Evolutionary conservation across 2,113 vertebrate species (phyloP).

Genomic region (Corythoichthys intestinalis): DNA sequence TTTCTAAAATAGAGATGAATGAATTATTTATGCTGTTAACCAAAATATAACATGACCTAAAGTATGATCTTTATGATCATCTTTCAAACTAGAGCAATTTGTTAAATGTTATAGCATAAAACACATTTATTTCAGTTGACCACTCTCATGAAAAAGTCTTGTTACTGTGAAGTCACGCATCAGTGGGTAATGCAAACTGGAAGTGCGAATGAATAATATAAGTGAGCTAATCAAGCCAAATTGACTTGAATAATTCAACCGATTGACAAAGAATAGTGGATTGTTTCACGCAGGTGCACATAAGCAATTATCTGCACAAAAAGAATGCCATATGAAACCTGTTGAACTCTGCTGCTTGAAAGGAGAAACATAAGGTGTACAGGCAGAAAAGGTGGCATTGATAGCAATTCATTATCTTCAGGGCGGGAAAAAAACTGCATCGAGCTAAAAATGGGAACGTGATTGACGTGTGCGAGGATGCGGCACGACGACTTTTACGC

Average conservation of each 20-base stretch:
- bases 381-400: constrained; percentile 16
- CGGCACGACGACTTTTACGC: constrained; percentile 9
- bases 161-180: background rate
- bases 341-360: constrained; percentile 19
- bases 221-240: background rate
- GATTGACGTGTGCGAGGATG: constrained; percentile 20
- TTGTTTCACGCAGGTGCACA: background rate
- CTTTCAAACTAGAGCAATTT: too few species aligned
- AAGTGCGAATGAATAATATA: background rate
- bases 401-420: constrained; percentile 31
- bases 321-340: constrained; percentile 5
- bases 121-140: too few species aligned
- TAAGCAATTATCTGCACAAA: background rate
- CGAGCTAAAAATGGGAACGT: constrained; percentile 43
- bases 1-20: too few species aligned
- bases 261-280: background rate
- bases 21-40: too few species aligned
- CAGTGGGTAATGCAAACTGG: background rate
- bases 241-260: background rate
- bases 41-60: too few species aligned
- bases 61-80: too few species aligned
- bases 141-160: too few species aligned
- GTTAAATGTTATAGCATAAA: too few species aligned
- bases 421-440: constrained; percentile 9
- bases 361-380: constrained; percentile 13